A percentile compares a stretch with the other conserved stretches of the same genome.
Evolutionary conservation across 92 coral and sea anemone species (phyloP).

Genomic region (Anthopleura xanthogrammica): DNA sequence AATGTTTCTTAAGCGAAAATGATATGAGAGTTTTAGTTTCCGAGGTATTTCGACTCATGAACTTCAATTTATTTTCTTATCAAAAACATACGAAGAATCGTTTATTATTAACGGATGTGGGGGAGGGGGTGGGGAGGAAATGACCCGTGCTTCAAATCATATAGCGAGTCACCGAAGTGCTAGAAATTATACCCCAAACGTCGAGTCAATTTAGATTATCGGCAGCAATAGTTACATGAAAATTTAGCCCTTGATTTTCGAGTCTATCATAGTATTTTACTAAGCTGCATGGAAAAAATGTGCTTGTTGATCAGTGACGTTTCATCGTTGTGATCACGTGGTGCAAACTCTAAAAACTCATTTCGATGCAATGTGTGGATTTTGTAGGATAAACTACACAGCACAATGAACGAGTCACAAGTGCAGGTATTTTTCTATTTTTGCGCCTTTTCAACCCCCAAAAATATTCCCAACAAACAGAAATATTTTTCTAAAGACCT

Average conservation of each 20-base stretch:
- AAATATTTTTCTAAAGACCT: slow-evolving; percentile 64
- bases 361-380: slow-evolving; percentile 89
- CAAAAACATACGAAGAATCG: slow-evolving; percentile 20
- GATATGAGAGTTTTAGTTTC: neutral
- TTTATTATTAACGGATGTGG: slow-evolving; percentile 45
- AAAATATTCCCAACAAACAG: slow-evolving; percentile 48
- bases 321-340: slow-evolving; percentile 71
- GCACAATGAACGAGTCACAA: slow-evolving; percentile 92
- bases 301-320: slow-evolving; percentile 78
- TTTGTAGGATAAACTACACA: slow-evolving; percentile 81
- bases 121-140: slow-evolving; percentile 66
- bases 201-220: neutral
- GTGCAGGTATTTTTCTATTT: slow-evolving; percentile 97
- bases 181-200: slow-evolving; percentile 1
- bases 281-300: slow-evolving; percentile 56
- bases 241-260: neutral
- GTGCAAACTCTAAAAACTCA: slow-evolving; percentile 73
- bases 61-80: neutral
- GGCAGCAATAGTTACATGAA: neutral
- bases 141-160: slow-evolving; percentile 21
- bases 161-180: slow-evolving; percentile 21
- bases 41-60: neutral
- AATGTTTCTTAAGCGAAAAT: neutral
- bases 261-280: neutral
- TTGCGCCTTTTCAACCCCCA: slow-evolving; percentile 35